Evolutionary conservation across 2,888 invertebrate genomes (phyloP).

Genomic region (Protophormia terraenovae): DNA sequence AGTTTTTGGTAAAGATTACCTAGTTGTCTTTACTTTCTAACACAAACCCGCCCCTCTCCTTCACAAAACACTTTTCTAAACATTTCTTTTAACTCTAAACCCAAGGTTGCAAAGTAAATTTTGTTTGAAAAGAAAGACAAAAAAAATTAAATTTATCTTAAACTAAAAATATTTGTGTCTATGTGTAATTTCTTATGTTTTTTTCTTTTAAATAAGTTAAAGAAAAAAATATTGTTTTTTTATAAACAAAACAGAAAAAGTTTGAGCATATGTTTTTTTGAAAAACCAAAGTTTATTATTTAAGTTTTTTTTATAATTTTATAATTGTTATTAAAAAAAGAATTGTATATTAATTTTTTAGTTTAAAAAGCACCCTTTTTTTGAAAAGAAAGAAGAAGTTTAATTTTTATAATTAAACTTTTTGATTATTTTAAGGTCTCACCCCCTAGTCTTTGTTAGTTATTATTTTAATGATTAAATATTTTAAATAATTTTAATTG

Average conservation of each 20-base stretch:
- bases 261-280: constrained; percentile 54
- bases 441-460: constrained; percentile 67
- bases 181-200: constrained; percentile 49
- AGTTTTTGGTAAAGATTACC: neutral
- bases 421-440: constrained; percentile 53
- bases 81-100: neutral
- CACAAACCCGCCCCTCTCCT: neutral
- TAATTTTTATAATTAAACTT: constrained; percentile 26
- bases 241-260: neutral
- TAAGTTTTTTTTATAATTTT: constrained; percentile 44
- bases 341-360: constrained; percentile 26
- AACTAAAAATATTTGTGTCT: constrained; percentile 56
- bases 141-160: constrained; percentile 21
- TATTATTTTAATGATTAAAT: constrained; percentile 47
- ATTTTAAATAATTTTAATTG: constrained; percentile 65
- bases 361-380: constrained; percentile 51
- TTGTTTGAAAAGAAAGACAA: constrained; percentile 40
- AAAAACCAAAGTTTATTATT: constrained; percentile 64
- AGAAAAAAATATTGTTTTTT: constrained; percentile 18
- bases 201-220: constrained; percentile 26
- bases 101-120: constrained; percentile 63
- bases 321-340: constrained; percentile 16
- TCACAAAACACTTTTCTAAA: neutral
- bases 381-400: constrained; percentile 17
- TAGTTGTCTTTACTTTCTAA: neutral